Evolutionary conservation across 2,888 invertebrate species (phyloP), one percentile per base, ranked within the genome.

Genomic region (Sesia apiformis): DNA sequence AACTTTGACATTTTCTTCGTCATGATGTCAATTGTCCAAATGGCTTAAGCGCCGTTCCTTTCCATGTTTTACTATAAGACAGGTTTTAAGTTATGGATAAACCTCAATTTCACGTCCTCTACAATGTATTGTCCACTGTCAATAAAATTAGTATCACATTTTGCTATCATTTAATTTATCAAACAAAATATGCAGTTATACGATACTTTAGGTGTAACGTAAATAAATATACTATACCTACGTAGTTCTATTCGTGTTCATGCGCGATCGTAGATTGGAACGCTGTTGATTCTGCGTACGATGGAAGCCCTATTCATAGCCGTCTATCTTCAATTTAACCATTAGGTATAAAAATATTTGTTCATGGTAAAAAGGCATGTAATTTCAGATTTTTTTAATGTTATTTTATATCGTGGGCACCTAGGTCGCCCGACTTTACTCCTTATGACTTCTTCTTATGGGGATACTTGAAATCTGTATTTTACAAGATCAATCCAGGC

Each of bases 1-100:
- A 87, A 88, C 88, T 88, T 86, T 88, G 87, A 87, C 87, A 88
- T 87, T 87, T 83, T 74, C 67, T 58, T 62, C 59, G 59, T 60
- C 62, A 58, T 40, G 52, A 70, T 71, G 69, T 69, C 72, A 77
- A 23, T 23, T 23, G 23, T 23, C 23, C 23, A 69, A 81, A 84
- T 59, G 70, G 68, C 74, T 54, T 71, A 78, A 61, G 64, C 59
- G 64, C 70, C 76, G 73, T 79, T 81, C 75, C 78, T 70, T 81
- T 81, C 66, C 66, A 72, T 60, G 64, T 60, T 42, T 5, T 42
- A 23, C 23, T 23, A 23, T 23, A 23, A 23, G 23, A 23, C 23
- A 23, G 23, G 23, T 23, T 23, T 23, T 23, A 23, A 42, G 42
- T 2, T 42, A 42, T 2, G 7, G 7, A 6, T 42, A 6, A 42